phyloP scores from a whole-genome alignment of 2,113 vertebrate genomes.

The Panthera tigris region DNA sequence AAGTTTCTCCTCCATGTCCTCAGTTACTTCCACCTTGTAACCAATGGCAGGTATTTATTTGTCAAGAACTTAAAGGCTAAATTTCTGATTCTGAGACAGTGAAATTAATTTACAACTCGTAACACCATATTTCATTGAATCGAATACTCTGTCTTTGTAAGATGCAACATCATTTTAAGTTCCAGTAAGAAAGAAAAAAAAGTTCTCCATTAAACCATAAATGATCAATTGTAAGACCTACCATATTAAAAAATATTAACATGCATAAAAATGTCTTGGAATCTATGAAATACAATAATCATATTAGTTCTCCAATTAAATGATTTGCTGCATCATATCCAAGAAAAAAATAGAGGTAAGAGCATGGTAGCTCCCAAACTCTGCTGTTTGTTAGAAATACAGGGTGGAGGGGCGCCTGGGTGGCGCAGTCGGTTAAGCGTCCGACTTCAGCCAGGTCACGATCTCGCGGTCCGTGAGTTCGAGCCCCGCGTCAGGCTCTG shows the following conservation, averaged over 20 bases:
- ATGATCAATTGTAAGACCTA: not conserved
- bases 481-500: no score
- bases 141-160: not conserved
- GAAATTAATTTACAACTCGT: not conserved
- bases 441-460: no score
- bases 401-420: no score
- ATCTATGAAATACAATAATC: not conserved
- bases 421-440: no score
- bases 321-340: not conserved
- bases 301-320: not conserved
- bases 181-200: not conserved
- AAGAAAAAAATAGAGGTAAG: not conserved
- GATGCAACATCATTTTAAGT: not conserved
- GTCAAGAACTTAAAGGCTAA: not conserved
- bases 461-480: no score
- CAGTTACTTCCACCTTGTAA: not conserved
- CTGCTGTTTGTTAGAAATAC: not conserved
- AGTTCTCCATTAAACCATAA: not conserved
- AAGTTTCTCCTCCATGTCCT: not conserved
- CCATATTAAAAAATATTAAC: not conserved
- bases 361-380: not conserved
- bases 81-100: not conserved
- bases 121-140: not conserved
- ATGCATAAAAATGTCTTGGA: not conserved
- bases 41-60: not conserved